Base-by-base conservation (phyloP, 23 tunicate genomes). In the Clavelina lepadiformis region DNA sequence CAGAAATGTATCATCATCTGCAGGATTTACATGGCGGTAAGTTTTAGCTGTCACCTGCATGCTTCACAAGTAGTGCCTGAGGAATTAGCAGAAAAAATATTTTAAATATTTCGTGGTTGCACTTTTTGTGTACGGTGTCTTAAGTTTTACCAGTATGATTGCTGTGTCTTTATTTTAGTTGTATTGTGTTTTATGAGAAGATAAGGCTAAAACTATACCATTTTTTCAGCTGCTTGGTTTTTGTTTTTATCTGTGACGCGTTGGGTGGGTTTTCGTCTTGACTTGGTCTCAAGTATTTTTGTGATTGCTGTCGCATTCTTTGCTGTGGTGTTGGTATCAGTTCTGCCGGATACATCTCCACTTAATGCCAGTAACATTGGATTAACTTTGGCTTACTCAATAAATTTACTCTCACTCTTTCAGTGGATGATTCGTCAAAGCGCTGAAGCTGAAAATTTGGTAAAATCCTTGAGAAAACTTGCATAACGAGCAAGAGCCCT, bases 21-120 rank as follows among this genome's bases (percentile, higher is more conserved):
- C 99, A 94, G 61, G 95, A 94, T 51, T 3, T 51, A 22, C 99
- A 94, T 60, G 85, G 97, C 34, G 30, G 97, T 89, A 53, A 56
- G 68, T 50, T 33, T n/a, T n/a, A n/a, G n/a, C n/a, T n/a, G 11
- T 41, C 49, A 41, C 49, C 49, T 41, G 49, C 49, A 11, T 41
- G 49, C 49, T 11, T 41, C 11, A 15, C 49, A 15, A 11, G 49
- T 41, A 11, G 15, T 13, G 23, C 26, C n/a, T 11, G 26, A 56
- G n/a, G n/a, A 20, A n/a, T n/a, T 25, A 13, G 5, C 21, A 30
- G 6, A 28, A 5, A 30, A 30, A 30, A 11, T 28, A 5, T 58
- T n/a, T 53, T 53, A 15, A 11, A 11, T 15, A 41, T 41, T 41
- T 41, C 15, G 11, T 11, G 49, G 15, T 41, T 41, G 49, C 15